Conservation (phyloP, 2,888 invertebrate species). For the Leistus spinibarbis region DNA sequence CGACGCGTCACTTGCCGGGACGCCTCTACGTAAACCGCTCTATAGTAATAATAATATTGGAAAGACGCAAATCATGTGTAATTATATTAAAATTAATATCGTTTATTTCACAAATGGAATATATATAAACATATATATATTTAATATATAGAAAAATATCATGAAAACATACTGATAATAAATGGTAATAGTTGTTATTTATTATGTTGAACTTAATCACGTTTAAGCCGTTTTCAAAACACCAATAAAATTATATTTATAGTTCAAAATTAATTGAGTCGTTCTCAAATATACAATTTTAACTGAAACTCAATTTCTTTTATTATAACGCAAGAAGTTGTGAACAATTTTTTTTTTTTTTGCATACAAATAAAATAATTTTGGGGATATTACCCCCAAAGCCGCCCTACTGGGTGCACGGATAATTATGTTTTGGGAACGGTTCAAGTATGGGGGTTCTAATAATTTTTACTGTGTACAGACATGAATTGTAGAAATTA, state of each 20-base stretch:
- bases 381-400: too few relatives aligned
- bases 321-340: too few relatives aligned
- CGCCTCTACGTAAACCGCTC: background rate
- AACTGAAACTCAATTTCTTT: too few relatives aligned
- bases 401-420: too few relatives aligned
- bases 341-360: too few relatives aligned
- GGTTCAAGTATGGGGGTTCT: background rate
- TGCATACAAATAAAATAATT: too few relatives aligned
- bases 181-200: conserved; percentile 33
- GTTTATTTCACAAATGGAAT: background rate
- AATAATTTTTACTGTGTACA: conserved; percentile 53
- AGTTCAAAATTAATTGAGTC: too few relatives aligned
- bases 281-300: too few relatives aligned
- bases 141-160: conserved; percentile 26
- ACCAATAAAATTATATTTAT: too few relatives aligned
- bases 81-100: background rate
- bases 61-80: background rate
- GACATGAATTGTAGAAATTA: conserved; percentile 52
- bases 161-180: conserved; percentile 3
- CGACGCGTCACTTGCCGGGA: too few relatives aligned
- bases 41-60: background rate
- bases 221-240: background rate
- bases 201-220: background rate
- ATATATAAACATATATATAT: conserved; percentile 28
- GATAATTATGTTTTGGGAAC: too few relatives aligned